Conservation (phyloP, 37 sponge, comb jelly and placozoan species). For the Halisarca cf. caerulea region DNA sequence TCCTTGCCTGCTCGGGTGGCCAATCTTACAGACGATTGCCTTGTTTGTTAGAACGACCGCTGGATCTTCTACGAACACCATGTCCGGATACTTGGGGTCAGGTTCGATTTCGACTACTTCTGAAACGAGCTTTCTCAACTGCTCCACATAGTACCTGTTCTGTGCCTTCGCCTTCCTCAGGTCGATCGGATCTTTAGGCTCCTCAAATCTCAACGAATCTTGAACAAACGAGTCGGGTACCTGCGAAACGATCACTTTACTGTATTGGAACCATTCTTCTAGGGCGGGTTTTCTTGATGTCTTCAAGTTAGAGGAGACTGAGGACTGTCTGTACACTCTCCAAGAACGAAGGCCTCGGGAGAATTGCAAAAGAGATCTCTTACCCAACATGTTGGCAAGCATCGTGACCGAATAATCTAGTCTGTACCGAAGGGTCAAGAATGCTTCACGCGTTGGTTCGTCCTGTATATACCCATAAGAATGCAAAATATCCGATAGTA, state of each 20-base stretch:
- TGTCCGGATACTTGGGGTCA: conserved; percentile 67
- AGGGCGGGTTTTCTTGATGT: neutral
- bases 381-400: too few relatives aligned
- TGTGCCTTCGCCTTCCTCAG: conserved; percentile 56
- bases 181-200: conserved; percentile 64
- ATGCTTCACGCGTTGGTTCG: too few relatives aligned
- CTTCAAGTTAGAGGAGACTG: neutral
- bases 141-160: conserved; percentile 46
- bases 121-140: conserved; percentile 43
- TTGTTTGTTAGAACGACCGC: conserved; percentile 42
- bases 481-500: too few relatives aligned
- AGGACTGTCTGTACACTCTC: too few relatives aligned
- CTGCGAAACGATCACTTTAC: conserved; percentile 43
- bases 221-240: conserved; percentile 31
- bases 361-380: too few relatives aligned
- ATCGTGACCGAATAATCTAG: too few relatives aligned
- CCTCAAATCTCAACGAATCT: conserved; percentile 41
- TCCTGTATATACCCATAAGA: too few relatives aligned
- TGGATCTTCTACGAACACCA: conserved; percentile 78
- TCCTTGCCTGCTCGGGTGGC: conserved; percentile 34
- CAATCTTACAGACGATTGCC: conserved; percentile 51
- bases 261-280: conserved; percentile 49
- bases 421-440: too few relatives aligned
- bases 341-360: too few relatives aligned
- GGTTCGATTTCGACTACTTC: conserved; percentile 37